phyloP scores from a whole-genome alignment of 2,113 vertebrate species.

The Erythrocercus mccallii region DNA sequence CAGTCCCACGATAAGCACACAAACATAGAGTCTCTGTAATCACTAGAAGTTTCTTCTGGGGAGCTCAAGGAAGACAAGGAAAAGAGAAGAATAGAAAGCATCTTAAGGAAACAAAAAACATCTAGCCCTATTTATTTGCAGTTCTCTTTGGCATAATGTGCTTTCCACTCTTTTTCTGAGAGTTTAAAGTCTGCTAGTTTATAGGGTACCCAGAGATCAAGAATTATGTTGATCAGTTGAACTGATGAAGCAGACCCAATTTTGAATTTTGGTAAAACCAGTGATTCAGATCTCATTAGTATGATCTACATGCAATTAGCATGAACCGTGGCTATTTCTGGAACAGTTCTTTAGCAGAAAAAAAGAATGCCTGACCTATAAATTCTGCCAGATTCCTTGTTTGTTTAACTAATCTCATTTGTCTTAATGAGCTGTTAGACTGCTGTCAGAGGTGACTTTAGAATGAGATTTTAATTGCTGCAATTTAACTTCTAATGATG shows the following conservation, averaged over 20 bases:
- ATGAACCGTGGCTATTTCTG: not conserved
- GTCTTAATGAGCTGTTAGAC: not conserved
- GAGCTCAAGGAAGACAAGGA: not conserved
- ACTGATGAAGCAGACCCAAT: not conserved
- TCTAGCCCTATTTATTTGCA: not conserved
- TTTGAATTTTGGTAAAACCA: not conserved
- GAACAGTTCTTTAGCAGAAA: not conserved
- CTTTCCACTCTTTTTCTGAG: not conserved
- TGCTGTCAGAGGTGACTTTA: constrained; percentile 9
- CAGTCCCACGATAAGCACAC: accelerated
- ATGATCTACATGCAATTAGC: not conserved
- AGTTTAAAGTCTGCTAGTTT: not conserved
- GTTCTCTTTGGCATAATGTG: not conserved
- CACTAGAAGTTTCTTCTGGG: not conserved
- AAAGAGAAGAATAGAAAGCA: not conserved
- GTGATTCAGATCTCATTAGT: not conserved
- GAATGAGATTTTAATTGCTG: constrained; percentile 39
- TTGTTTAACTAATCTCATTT: constrained; percentile 17
- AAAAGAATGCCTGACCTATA: not conserved
- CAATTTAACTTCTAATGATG: not conserved
- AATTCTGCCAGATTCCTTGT: not conserved
- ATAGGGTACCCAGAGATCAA: not conserved
- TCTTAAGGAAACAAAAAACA: not conserved
- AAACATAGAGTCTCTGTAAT: not conserved
- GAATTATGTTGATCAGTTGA: not conserved